These are phyloP conservation scores for Piezodorus guildinii DNA, from an alignment of 1,140 invertebrate species.

Conservation along the genomic window DNA sequence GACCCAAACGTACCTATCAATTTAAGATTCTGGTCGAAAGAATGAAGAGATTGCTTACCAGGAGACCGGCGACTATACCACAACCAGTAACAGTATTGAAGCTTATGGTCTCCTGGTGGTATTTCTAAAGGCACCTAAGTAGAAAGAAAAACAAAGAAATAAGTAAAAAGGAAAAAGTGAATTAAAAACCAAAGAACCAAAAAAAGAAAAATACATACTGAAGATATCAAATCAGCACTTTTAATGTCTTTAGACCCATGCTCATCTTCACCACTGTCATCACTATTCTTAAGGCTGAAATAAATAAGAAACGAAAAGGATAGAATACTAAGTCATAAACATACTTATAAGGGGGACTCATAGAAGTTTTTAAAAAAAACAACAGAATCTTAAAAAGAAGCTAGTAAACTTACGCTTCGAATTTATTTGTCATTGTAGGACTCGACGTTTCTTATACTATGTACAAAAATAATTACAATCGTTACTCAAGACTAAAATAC, in stretches of 20 bases:
- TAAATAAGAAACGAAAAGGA: slow-evolving; percentile 22
- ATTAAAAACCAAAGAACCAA: not conserved
- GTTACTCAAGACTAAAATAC: too few relatives aligned
- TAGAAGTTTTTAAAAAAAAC: too few relatives aligned
- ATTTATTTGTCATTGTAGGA: slow-evolving; percentile 25
- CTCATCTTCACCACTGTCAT: slow-evolving; percentile 47
- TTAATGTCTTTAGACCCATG: slow-evolving; percentile 34
- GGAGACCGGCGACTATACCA: slow-evolving; percentile 68
- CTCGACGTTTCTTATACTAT: too few relatives aligned
- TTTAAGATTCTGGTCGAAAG: slow-evolving; percentile 57
- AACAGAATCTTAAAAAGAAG: not conserved
- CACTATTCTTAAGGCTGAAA: slow-evolving; percentile 43
- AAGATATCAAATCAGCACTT: slow-evolving; percentile 34
- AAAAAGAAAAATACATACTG: slow-evolving; percentile 32
- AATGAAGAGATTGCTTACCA: slow-evolving; percentile 19
- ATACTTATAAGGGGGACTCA: not conserved
- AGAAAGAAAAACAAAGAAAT: slow-evolving; percentile 3
- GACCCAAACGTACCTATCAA: slow-evolving; percentile 74
- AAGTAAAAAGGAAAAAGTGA: slow-evolving; percentile 12
- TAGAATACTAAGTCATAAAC: slow-evolving; percentile 5
- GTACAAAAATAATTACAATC: too few relatives aligned
- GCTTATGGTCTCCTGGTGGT: slow-evolving; percentile 64
- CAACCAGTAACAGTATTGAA: slow-evolving; percentile 80
- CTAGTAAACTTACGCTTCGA: slow-evolving; percentile 23
- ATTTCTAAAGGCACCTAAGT: slow-evolving; percentile 48